A percentile compares a stretch with the other conserved stretches of the same genome.
phyloP scores from a whole-genome alignment of 2,797 vertebrate genomes.

The Sarcoramphus papa region DNA sequence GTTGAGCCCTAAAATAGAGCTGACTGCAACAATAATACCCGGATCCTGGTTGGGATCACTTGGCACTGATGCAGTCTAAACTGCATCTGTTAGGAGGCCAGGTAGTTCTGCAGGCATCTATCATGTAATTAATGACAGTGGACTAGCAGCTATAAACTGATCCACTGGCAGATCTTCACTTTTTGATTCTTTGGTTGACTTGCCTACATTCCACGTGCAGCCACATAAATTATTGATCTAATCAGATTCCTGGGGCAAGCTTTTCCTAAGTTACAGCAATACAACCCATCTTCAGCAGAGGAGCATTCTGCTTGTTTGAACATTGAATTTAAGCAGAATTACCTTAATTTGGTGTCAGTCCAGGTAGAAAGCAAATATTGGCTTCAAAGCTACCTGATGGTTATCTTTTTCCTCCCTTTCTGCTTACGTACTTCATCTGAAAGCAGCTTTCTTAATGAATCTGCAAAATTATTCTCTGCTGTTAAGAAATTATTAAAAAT shows the following conservation, averaged over 20 bases:
- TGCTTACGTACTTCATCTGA: not conserved
- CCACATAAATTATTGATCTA: not conserved
- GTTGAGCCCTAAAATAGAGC: not conserved
- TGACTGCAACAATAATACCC: not conserved
- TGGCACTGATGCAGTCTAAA: not conserved
- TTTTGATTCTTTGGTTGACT: not conserved
- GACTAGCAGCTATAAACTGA: not conserved
- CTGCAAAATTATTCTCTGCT: not conserved
- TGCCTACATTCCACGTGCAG: slow-evolving; percentile 39
- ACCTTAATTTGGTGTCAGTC: not conserved
- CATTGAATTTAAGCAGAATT: not conserved
- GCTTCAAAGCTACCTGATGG: not conserved
- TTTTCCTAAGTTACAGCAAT: not conserved
- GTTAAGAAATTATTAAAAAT: not conserved
- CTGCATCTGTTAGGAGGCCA: not conserved
- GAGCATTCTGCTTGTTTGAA: not conserved
- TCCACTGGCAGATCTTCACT: not conserved
- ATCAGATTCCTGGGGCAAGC: slow-evolving; percentile 9
- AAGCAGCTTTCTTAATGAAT: not conserved
- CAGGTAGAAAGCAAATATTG: not conserved
- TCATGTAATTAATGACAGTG: not conserved
- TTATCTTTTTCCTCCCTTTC: not conserved
- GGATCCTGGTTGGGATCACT: not conserved
- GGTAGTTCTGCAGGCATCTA: not conserved
- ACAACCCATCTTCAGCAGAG: not conserved